A percentile compares a stretch with the other conserved stretches of the same genome.
Conservation (phyloP, 2,797 vertebrate species). For the Epinephelus awoara region DNA sequence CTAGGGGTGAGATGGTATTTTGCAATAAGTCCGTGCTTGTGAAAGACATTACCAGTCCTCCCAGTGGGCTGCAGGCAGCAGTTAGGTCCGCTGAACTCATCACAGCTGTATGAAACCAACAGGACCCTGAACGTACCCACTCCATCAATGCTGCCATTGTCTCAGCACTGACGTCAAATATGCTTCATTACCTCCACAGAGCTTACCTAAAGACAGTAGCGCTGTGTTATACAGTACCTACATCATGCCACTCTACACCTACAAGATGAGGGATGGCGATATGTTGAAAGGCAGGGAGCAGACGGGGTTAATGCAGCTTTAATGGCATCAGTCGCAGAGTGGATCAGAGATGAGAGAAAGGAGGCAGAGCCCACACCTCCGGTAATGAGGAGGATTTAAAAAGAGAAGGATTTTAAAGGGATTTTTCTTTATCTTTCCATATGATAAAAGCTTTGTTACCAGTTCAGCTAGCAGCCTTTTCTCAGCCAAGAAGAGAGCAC, state of each 20-base stretch:
- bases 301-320: conserved; percentile 64
- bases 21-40: not conserved
- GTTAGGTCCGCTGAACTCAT: conserved; percentile 50
- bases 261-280: conserved; percentile 36
- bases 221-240: conserved; percentile 55
- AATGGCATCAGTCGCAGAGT: conserved; percentile 52
- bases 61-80: conserved; percentile 17
- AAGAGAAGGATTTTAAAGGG: conserved; percentile 18
- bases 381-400: conserved; percentile 35
- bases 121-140: conserved; percentile 9
- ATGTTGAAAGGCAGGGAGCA: conserved; percentile 48
- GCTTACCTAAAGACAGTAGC: conserved; percentile 47
- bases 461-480: conserved; percentile 40
- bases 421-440: conserved; percentile 17
- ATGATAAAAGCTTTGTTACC: conserved; percentile 33
- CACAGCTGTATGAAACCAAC: conserved; percentile 44
- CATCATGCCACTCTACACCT: conserved; percentile 35
- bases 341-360: conserved; percentile 46
- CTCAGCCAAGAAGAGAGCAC: conserved; percentile 4
- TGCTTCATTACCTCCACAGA: conserved; percentile 60
- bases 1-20: conserved; percentile 6
- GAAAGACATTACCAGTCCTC: conserved; percentile 25
- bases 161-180: conserved; percentile 46
- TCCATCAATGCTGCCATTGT: conserved; percentile 68
- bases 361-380: conserved; percentile 32